A percentile compares a stretch with the other conserved stretches of the same genome.
Evolutionary conservation across 2,113 vertebrate genomes (phyloP).

Genomic region (Ceuthmochares aereus): DNA sequence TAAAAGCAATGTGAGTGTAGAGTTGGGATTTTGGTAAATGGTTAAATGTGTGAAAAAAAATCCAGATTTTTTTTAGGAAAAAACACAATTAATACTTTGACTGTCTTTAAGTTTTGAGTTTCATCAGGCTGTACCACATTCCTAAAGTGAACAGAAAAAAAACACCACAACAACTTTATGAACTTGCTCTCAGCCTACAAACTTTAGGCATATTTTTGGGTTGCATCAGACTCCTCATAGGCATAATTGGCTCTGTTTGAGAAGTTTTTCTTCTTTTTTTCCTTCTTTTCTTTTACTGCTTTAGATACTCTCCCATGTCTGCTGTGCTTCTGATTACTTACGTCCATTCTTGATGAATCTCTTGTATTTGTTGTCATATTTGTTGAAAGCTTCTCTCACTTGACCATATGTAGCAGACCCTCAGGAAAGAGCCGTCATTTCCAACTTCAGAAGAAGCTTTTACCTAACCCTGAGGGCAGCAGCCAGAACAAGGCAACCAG

Average conservation of each 20-base stretch:
- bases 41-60: not conserved
- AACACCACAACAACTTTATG: not conserved
- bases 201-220: not conserved
- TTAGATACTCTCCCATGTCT: not conserved
- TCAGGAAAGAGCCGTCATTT: not conserved
- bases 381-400: not conserved
- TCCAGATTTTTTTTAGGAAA: not conserved
- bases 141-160: not conserved
- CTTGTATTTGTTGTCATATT: not conserved
- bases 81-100: not conserved
- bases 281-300: not conserved
- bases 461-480: not conserved
- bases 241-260: accelerated
- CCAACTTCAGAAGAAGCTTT: not conserved
- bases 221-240: not conserved
- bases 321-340: not conserved
- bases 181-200: not conserved
- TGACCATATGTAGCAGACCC: not conserved
- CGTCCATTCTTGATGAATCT: not conserved
- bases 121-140: not conserved
- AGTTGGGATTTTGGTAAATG: not conserved
- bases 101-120: not conserved
- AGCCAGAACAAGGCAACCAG: not conserved
- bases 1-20: not conserved
- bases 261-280: not conserved